These are phyloP conservation scores for Eublepharis macularius DNA, from an alignment of 2,113 vertebrate species.

Conservation along the genomic window DNA sequence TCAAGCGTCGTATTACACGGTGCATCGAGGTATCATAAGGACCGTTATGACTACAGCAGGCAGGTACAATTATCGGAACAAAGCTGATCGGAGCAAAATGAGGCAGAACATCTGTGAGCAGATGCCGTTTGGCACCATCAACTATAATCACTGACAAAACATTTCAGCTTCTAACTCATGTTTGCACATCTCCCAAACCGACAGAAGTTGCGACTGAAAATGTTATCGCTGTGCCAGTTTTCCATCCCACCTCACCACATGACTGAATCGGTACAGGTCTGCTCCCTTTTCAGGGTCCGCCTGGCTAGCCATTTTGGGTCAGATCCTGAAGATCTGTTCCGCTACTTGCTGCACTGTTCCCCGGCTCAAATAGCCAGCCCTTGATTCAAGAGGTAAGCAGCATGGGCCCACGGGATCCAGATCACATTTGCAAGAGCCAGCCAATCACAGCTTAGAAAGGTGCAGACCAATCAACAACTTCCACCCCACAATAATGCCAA, in stretches of 20 bases:
- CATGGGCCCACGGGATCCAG: too few species aligned
- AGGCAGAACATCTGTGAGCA: neutral
- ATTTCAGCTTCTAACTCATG: neutral
- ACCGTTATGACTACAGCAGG: too few species aligned
- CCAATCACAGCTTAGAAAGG: too few species aligned
- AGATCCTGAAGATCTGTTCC: neutral
- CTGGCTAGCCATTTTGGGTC: neutral
- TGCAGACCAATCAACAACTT: too few species aligned
- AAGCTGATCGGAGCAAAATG: neutral
- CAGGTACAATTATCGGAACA: neutral
- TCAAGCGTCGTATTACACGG: neutral
- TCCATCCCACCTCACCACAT: neutral
- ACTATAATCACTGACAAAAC: neutral
- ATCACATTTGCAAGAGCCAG: too few species aligned
- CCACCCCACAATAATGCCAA: neutral
- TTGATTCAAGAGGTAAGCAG: too few species aligned
- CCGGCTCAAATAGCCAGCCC: too few species aligned
- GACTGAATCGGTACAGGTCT: neutral
- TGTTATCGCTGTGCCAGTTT: neutral
- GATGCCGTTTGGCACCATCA: neutral
- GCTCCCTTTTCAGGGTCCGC: neutral
- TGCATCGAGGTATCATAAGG: neutral
- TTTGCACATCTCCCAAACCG: neutral
- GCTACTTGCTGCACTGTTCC: too few species aligned
- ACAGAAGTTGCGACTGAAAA: neutral